Percentiles rank a stretch among this genome's conserved stretches.
phyloP scores from a whole-genome alignment of 2,888 invertebrate species.

The Melanostoma mellinum region DNA sequence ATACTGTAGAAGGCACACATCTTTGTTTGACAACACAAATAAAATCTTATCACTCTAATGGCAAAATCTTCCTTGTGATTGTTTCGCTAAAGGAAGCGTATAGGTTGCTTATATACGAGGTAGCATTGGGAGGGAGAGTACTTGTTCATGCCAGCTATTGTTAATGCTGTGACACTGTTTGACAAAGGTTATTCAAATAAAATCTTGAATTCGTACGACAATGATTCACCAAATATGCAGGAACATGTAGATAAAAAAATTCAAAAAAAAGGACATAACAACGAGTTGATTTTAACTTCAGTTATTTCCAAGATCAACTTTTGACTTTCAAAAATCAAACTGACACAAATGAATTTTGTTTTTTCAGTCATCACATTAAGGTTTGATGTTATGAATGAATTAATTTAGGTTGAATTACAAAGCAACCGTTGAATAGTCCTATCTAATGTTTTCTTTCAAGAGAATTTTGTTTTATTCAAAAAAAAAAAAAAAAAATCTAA shows the following conservation, averaged over 20 bases:
- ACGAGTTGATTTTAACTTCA: too few species aligned
- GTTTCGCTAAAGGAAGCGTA: conserved; percentile 28
- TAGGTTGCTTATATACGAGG: not conserved
- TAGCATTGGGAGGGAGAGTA: not conserved
- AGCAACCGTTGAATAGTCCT: too few species aligned
- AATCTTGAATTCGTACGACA: conserved; percentile 16
- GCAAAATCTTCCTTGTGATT: conserved; percentile 34
- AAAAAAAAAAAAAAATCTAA: too few species aligned
- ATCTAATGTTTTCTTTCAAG: too few species aligned
- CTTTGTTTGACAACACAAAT: conserved; percentile 26
- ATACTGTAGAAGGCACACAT: conserved; percentile 4
- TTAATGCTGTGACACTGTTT: conserved; percentile 37
- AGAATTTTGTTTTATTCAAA: too few species aligned
- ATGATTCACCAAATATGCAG: conserved; percentile 1
- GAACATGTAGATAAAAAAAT: not conserved
- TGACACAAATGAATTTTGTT: too few species aligned
- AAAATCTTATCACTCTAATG: conserved; percentile 49
- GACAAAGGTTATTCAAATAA: conserved; percentile 34
- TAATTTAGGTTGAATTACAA: too few species aligned
- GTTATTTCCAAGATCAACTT: too few species aligned
- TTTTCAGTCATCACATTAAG: too few species aligned
- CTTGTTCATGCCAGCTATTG: conserved; percentile 17
- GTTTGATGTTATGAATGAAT: too few species aligned
- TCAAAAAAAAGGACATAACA: not conserved
- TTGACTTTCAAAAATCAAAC: too few species aligned